These are phyloP conservation scores for Tetanocera ferruginea DNA, from an alignment of 2,888 invertebrate genomes.

Conservation along the genomic window DNA sequence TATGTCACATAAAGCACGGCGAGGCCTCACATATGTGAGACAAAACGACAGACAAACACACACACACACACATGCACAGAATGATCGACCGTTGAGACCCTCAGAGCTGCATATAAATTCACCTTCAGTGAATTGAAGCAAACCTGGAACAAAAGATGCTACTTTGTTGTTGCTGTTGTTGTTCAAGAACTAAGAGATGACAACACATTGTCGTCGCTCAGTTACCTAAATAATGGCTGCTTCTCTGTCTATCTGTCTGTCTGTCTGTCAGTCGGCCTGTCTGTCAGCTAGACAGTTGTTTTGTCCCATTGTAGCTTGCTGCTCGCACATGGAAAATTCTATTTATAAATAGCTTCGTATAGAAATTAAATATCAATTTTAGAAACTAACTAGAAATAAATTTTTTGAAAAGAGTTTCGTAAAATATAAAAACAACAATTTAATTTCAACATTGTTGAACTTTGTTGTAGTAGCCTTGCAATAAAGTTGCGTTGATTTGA, in stretches of 20 bases:
- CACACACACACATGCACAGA: not conserved
- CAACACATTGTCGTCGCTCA: not conserved
- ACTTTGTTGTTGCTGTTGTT: not conserved
- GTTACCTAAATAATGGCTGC: not conserved
- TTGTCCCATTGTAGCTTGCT: not conserved
- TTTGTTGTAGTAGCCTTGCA: not conserved
- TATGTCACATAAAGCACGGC: constrained; percentile 25
- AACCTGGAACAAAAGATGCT: constrained; percentile 15
- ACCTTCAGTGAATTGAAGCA: not conserved
- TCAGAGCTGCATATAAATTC: constrained; percentile 1
- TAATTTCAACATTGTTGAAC: not conserved
- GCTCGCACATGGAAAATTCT: constrained; percentile 20
- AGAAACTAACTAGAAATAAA: not conserved
- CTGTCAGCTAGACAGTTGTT: not conserved
- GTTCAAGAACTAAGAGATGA: not conserved
- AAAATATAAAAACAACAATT: not conserved
- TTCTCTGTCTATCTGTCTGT: not conserved
- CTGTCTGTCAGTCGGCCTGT: not conserved
- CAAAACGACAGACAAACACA: not conserved
- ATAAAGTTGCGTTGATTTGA: not conserved
- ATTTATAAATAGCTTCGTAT: constrained; percentile 12
- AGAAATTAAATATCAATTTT: constrained; percentile 19
- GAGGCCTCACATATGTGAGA: constrained; percentile 1
- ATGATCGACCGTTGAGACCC: not conserved
- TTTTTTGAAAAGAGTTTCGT: not conserved